Evolutionary conservation across 2,113 vertebrate species (phyloP).

Genomic region (Corvus hawaiiensis): DNA sequence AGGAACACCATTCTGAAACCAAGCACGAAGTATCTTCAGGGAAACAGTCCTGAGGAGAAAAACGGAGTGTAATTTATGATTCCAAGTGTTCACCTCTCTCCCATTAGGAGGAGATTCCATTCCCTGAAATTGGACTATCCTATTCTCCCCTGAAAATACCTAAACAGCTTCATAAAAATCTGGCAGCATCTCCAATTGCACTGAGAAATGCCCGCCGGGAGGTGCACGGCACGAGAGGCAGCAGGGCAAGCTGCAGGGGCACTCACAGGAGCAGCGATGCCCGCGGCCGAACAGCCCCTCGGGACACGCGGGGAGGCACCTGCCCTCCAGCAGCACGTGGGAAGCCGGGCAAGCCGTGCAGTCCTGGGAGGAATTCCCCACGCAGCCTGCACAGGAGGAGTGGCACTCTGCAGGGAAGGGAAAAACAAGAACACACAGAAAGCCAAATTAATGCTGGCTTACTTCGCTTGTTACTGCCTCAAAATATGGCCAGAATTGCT

Average conservation of each 20-base stretch:
- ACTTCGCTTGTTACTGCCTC: neutral
- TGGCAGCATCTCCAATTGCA: neutral
- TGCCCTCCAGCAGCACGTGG: slow-evolving; percentile 68
- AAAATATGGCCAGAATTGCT: fast-evolving
- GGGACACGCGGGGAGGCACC: slow-evolving; percentile 75
- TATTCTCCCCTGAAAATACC: neutral
- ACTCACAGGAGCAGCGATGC: slow-evolving; percentile 75
- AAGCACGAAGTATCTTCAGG: neutral
- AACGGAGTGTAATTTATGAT: neutral
- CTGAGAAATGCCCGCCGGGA: fast-evolving
- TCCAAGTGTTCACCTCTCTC: neutral
- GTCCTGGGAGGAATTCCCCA: slow-evolving; percentile 68
- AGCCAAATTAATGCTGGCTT: neutral
- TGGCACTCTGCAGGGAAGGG: slow-evolving; percentile 79
- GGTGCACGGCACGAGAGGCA: fast-evolving
- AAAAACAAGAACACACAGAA: neutral
- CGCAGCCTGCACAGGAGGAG: slow-evolving; percentile 76
- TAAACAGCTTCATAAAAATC: neutral
- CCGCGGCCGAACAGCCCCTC: slow-evolving; percentile 69
- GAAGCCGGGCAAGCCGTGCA: slow-evolving; percentile 75
- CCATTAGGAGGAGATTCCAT: neutral
- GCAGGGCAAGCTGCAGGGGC: neutral
- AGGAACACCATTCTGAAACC: neutral
- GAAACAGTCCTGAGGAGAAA: neutral
- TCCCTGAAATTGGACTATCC: neutral